Percentiles rank a stretch among this genome's conserved stretches.
Evolutionary conservation across 1,140 invertebrate species (phyloP).

Genomic region (Drosophila ohnishii): DNA sequence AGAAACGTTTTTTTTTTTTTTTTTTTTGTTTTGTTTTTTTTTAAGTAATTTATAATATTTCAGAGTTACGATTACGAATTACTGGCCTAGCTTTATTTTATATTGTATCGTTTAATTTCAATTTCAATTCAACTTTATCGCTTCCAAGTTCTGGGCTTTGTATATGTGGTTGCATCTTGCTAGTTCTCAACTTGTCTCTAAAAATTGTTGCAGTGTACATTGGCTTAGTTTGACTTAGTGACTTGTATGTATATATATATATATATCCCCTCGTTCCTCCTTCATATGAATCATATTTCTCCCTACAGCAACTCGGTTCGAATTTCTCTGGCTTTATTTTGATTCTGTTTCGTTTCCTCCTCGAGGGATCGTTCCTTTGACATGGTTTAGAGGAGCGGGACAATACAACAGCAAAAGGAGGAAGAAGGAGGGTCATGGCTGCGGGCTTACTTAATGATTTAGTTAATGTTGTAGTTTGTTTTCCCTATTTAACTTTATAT

Average conservation of each 20-base stretch:
- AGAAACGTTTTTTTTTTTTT: slow-evolving; percentile 50
- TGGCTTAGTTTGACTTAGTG: slow-evolving; percentile 52
- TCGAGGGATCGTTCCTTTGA: not conserved
- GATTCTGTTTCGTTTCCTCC: slow-evolving; percentile 11
- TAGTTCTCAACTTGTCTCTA: slow-evolving; percentile 40
- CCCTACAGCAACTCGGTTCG: slow-evolving; percentile 14
- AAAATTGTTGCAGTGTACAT: slow-evolving; percentile 54
- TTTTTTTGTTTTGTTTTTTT: slow-evolving; percentile 28
- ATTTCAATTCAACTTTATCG: slow-evolving; percentile 14
- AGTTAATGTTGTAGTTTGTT: not conserved
- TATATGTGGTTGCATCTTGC: slow-evolving; percentile 11
- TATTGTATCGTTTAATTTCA: slow-evolving; percentile 23
- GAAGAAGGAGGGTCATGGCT: not conserved
- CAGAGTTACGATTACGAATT: slow-evolving; percentile 22
- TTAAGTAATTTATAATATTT: slow-evolving; percentile 33
- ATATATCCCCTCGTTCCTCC: not conserved
- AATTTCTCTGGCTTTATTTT: slow-evolving; percentile 24
- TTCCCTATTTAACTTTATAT: slow-evolving; percentile 9
- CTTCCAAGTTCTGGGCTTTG: slow-evolving; percentile 15
- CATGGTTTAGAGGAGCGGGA: slow-evolving; percentile 13
- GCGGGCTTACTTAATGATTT: slow-evolving; percentile 2
- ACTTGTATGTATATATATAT: slow-evolving; percentile 21
- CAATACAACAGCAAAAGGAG: slow-evolving; percentile 3
- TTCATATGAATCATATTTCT: not conserved
- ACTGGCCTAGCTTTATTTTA: slow-evolving; percentile 18